phyloP scores from a whole-genome alignment of 2,888 invertebrate species.

The Lithosia quadra region DNA sequence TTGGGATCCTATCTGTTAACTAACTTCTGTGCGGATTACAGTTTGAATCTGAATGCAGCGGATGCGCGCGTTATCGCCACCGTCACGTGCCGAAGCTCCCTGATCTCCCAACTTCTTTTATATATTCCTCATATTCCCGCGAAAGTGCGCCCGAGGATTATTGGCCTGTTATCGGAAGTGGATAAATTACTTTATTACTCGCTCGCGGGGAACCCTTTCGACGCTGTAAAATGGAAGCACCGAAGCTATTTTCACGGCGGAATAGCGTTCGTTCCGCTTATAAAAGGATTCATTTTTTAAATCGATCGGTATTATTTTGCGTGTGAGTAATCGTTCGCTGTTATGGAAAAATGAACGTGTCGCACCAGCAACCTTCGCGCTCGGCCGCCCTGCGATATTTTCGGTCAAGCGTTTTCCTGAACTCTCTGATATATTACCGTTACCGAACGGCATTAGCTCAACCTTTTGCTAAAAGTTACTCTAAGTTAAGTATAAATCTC shows the following conservation, averaged over 20 bases:
- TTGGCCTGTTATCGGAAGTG: constrained; percentile 81
- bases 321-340: constrained; percentile 57
- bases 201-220: constrained; percentile 71
- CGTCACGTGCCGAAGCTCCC: constrained; percentile 48
- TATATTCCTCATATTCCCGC: constrained; percentile 67
- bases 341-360: constrained; percentile 58
- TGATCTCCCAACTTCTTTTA: constrained; percentile 52
- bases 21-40: constrained; percentile 44
- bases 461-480: background rate
- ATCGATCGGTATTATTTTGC: constrained; percentile 68
- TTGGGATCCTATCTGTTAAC: constrained; percentile 34
- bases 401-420: constrained; percentile 46
- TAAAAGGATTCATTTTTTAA: constrained; percentile 72
- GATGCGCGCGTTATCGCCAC: constrained; percentile 50
- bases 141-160: constrained; percentile 70
- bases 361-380: constrained; percentile 45
- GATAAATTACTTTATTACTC: constrained; percentile 85
- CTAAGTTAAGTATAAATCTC: background rate
- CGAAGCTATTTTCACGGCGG: constrained; percentile 71
- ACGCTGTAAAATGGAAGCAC: constrained; percentile 64
- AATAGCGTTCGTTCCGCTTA: constrained; percentile 73
- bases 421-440: constrained; percentile 26
- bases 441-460: constrained; percentile 12
- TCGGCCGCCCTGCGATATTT: constrained; percentile 41
- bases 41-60: constrained; percentile 40